Conservation (phyloP, 2,797 vertebrate genomes). For the Oreortyx pictus region DNA sequence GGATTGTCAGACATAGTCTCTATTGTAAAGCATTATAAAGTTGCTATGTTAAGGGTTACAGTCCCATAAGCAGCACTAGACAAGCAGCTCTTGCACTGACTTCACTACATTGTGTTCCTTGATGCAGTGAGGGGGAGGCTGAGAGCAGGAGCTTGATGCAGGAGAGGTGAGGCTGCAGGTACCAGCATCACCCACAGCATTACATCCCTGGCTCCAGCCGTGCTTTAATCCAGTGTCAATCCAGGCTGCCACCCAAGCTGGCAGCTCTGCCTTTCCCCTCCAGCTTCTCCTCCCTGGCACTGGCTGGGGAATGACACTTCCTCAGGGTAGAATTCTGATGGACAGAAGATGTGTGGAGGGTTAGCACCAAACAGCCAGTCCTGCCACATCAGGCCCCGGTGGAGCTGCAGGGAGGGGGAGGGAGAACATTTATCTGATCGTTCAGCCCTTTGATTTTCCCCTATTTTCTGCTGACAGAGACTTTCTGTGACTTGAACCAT, state of each 20-base stretch:
- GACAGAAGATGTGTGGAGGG: fast-evolving
- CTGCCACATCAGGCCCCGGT: neutral
- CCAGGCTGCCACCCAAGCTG: neutral
- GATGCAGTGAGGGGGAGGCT: neutral
- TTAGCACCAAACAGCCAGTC: neutral
- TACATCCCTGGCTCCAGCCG: neutral
- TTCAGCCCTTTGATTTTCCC: neutral
- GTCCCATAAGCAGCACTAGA: fast-evolving
- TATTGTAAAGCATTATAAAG: neutral
- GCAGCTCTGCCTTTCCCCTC: neutral
- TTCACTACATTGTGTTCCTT: fast-evolving
- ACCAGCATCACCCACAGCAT: neutral
- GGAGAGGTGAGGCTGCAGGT: neutral
- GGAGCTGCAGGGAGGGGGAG: neutral
- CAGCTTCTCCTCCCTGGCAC: neutral
- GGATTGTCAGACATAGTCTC: neutral
- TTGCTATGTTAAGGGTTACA: fast-evolving
- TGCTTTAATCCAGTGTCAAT: neutral
- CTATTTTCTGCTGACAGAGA: neutral
- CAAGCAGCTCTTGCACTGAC: neutral
- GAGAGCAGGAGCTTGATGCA: no score
- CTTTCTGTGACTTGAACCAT: neutral
- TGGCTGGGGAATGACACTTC: neutral
- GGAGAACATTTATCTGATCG: neutral
- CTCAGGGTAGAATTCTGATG: neutral